A percentile compares a stretch with the other conserved stretches of the same genome.
These are phyloP conservation scores for Mylabris phalerata DNA, from an alignment of 1,140 invertebrate genomes.

Conservation along the genomic window DNA sequence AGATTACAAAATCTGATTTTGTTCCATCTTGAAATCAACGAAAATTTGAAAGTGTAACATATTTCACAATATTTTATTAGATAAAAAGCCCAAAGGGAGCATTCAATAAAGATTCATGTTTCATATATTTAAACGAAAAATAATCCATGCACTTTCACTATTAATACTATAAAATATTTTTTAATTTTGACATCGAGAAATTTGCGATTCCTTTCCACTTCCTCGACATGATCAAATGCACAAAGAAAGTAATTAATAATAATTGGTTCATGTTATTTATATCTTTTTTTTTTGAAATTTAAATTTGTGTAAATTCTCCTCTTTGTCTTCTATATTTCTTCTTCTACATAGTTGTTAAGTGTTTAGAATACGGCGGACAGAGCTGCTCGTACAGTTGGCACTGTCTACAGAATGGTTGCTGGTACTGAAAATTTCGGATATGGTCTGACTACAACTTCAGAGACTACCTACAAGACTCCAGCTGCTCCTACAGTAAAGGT, in stretches of 20 bases:
- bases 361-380: constrained; percentile 65
- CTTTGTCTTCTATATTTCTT: too few relatives aligned
- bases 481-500: constrained; percentile 44
- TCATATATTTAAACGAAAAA: too few relatives aligned
- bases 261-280: too few relatives aligned
- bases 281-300: too few relatives aligned
- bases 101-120: too few relatives aligned
- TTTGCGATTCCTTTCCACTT: not conserved
- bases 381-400: constrained; percentile 66
- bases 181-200: not conserved
- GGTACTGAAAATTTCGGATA: constrained; percentile 68
- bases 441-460: constrained; percentile 58
- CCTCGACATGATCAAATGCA: not conserved
- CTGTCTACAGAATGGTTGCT: constrained; percentile 67
- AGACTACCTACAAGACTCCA: constrained; percentile 44
- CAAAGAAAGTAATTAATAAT: not conserved
- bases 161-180: too few relatives aligned
- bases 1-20: not conserved
- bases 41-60: too few relatives aligned
- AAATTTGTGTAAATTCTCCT: not conserved
- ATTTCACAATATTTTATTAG: too few relatives aligned
- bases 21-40: too few relatives aligned
- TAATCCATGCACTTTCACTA: too few relatives aligned
- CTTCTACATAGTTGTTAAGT: constrained; percentile 15
- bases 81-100: too few relatives aligned